Conservation (phyloP, 2,888 invertebrate species). For the Erpobdella octoculata region DNA sequence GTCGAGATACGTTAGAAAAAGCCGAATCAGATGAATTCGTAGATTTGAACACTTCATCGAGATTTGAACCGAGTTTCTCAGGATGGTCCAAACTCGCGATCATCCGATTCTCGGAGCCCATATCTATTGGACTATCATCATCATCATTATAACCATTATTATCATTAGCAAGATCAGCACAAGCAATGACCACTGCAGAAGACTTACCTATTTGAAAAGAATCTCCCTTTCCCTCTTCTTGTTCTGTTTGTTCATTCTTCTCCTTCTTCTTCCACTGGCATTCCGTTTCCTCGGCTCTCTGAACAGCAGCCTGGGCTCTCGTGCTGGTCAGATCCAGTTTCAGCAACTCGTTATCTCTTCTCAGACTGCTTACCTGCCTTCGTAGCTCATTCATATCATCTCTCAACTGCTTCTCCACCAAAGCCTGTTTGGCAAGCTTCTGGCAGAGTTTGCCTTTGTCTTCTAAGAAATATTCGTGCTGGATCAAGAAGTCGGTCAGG, state of each 20-base stretch:
- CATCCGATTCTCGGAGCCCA: no score
- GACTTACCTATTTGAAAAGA: not conserved
- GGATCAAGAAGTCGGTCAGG: not conserved
- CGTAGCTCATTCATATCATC: not conserved
- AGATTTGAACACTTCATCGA: no score
- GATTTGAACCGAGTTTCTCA: no score
- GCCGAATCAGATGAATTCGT: not conserved
- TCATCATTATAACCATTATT: not conserved
- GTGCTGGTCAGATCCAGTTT: constrained; percentile 22
- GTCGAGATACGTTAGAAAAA: not conserved
- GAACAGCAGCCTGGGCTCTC: constrained; percentile 9
- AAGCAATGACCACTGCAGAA: not conserved
- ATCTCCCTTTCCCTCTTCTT: no score
- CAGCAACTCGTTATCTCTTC: constrained; percentile 13
- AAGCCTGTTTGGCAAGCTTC: not conserved
- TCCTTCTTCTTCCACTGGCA: not conserved
- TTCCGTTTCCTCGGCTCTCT: not conserved
- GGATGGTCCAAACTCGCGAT: no score
- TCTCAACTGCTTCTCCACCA: not conserved
- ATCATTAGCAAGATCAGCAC: not conserved
- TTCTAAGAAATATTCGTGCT: no score
- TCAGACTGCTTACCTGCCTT: not conserved
- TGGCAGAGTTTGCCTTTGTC: not conserved
- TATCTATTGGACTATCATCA: no score
- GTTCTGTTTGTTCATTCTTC: no score